Evolutionary conservation across 2,888 invertebrate species (phyloP).

Genomic region (Phania funesta): DNA sequence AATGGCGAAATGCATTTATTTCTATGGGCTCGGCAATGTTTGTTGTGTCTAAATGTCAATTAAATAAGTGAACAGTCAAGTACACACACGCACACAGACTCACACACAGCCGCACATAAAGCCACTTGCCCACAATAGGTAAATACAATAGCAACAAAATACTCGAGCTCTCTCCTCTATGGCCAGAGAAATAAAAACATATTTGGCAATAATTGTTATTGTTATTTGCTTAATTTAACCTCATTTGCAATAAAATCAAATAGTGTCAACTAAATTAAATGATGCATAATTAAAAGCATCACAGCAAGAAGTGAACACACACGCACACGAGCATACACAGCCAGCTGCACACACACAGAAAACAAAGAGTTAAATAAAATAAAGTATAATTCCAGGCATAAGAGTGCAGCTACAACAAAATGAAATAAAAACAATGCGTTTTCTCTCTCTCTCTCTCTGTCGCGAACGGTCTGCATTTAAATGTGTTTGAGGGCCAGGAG

Average conservation of each 20-base stretch:
- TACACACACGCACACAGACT: conserved; percentile 19
- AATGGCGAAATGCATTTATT: conserved; percentile 5
- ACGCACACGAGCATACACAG: not conserved
- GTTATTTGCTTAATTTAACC: conserved; percentile 68
- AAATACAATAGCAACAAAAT: not conserved
- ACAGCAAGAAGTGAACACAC: not conserved
- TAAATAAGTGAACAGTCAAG: conserved; percentile 64
- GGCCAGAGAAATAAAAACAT: conserved; percentile 15
- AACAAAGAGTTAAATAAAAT: conserved; percentile 32
- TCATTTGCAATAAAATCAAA: conserved; percentile 67
- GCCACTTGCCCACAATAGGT: not conserved
- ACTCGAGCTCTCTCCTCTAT: no score
- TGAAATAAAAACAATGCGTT: conserved; percentile 14
- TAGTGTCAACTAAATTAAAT: conserved; percentile 67
- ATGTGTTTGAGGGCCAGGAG: not conserved
- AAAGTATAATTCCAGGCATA: conserved; percentile 20
- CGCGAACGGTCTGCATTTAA: no score
- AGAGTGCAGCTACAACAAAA: not conserved
- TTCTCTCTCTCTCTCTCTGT: not conserved
- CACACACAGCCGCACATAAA: not conserved
- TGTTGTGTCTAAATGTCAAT: conserved; percentile 64
- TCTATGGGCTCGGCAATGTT: conserved; percentile 53
- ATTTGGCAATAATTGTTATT: conserved; percentile 65
- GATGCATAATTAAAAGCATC: conserved; percentile 64
- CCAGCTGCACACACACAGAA: not conserved